Percentiles rank a stretch among this genome's conserved stretches.
These are phyloP conservation scores for Drosophila pachea DNA, from an alignment of 1,140 invertebrate species.

Conservation along the genomic window DNA sequence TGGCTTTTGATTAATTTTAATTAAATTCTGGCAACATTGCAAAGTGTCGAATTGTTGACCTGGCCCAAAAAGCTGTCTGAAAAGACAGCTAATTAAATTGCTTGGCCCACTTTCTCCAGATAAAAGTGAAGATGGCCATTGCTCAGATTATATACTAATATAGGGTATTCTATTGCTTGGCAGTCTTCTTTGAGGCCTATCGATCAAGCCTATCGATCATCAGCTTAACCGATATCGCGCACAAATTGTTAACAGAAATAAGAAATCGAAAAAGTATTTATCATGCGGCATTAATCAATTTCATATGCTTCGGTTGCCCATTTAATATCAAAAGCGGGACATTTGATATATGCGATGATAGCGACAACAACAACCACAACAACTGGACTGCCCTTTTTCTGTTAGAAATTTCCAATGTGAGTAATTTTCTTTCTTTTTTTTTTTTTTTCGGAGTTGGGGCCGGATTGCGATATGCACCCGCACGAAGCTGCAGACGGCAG, in stretches of 20 bases:
- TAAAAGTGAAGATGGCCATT: not conserved
- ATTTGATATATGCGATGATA: conserved; percentile 68
- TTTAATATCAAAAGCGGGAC: conserved; percentile 55
- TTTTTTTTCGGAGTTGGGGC: not conserved
- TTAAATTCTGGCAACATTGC: conserved; percentile 39
- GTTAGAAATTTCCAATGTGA: too few species aligned
- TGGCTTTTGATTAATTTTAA: conserved; percentile 37
- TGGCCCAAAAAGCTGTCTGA: too few species aligned
- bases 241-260: conserved; percentile 18
- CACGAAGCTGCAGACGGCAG: conserved; percentile 41
- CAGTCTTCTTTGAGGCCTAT: conserved; percentile 27
- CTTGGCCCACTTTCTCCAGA: not conserved
- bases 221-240: conserved; percentile 63
- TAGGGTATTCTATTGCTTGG: too few species aligned
- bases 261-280: conserved; percentile 64
- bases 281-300: conserved; percentile 76
- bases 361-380: conserved; percentile 44
- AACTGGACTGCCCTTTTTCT: conserved; percentile 1
- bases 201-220: conserved; percentile 67
- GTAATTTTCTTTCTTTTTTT: not conserved
- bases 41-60: not conserved
- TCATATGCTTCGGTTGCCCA: conserved; percentile 57
- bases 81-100: conserved; percentile 28
- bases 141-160: too few species aligned
- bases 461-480: conserved; percentile 39